phyloP scores from a whole-genome alignment of 2,113 vertebrate genomes.

The Macrotis lagotis region DNA sequence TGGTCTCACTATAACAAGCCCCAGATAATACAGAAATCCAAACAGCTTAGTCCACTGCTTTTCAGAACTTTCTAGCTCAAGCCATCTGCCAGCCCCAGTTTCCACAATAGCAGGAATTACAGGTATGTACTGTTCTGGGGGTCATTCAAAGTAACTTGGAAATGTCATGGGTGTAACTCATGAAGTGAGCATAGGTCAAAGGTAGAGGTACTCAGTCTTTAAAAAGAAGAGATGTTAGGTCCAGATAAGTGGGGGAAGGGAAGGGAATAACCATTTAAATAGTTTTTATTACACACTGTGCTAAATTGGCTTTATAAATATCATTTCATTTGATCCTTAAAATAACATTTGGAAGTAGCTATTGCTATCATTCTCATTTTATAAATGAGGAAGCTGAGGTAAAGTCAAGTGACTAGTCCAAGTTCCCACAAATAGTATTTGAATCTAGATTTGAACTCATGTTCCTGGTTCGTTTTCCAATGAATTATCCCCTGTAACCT shows the following conservation, averaged over 20 bases:
- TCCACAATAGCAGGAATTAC: background rate
- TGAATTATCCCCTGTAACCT: background rate
- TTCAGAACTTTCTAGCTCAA: background rate
- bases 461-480: background rate
- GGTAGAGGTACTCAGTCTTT: background rate
- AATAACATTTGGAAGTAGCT: background rate
- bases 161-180: background rate
- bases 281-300: background rate
- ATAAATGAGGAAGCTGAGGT: background rate
- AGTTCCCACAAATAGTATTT: background rate
- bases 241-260: slow-evolving; percentile 1
- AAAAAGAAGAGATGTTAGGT: background rate
- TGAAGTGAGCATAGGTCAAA: background rate
- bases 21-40: background rate
- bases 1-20: background rate
- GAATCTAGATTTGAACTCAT: background rate
- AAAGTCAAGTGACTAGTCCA: background rate
- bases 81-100: background rate
- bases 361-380: background rate
- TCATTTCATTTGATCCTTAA: background rate
- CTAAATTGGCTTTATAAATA: background rate
- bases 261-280: background rate
- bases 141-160: background rate
- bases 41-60: background rate
- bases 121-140: background rate